Base-by-base conservation (phyloP, 2,113 vertebrate species). In the Eupsittula cactorum region DNA sequence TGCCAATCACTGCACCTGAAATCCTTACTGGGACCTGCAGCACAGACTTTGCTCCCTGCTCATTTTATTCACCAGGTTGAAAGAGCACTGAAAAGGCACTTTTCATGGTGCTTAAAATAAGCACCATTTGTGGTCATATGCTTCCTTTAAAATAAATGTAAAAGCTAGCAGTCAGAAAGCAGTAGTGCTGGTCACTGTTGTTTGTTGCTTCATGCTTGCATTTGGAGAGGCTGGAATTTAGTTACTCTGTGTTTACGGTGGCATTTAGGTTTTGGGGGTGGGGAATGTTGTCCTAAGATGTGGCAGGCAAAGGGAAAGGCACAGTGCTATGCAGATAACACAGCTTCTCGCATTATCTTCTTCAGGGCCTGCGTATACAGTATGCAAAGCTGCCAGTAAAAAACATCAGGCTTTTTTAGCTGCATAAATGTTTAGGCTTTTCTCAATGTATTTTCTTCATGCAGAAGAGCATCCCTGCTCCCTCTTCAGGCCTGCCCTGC, bases 291-390 rank as follows among this genome's bases (percentile, higher is more conserved):
- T 69, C 76, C 42, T 71, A 89, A 82, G 78, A 91, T 75, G 71
- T 89, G 74, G 65, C 87, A 90, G 70, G 91, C 77, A 87, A 86
- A 87, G 49, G 67, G 67, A 91, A 88, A 91, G 63, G 71, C 92
- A 59, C 3, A 0, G 52, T n/a, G 44, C 17, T 77, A 33, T 4
- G 60, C 27, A 84, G 77, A 68, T 86, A 92, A 93, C 77, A 35
- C 0, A 0, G 57, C 39, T 79, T 83, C 91, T 84, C 65, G 12
- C 53, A 78, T 55, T 71, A 84, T 83, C 79, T 63, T 50, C 64
- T 18, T 46, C 46, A 37, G 46, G 28, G 60, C 55, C 63, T 82
- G 80, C 0, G 0, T 64, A 23, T 67, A 77, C 62, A 76, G 41
- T 3, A 2, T 5, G 52, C 69, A 86, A 67, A 93, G 77, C 55